Percentiles rank a stretch among this genome's conserved stretches.
Evolutionary conservation across 2,797 vertebrate genomes (phyloP).

Genomic region (Falco cherrug): DNA sequence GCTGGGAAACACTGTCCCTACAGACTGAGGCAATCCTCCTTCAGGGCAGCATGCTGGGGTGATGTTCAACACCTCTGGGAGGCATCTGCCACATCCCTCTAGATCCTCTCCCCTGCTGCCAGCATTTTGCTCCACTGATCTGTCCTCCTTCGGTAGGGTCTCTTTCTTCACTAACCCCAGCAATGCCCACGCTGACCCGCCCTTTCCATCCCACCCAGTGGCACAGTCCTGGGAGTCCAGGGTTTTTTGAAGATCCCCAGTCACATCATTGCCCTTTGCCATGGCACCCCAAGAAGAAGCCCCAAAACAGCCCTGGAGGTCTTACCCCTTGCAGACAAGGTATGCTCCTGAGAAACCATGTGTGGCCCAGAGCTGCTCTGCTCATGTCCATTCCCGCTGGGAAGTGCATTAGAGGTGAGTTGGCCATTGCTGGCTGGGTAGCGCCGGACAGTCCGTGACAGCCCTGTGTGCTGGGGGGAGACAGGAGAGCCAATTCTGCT

Average conservation of each 20-base stretch:
- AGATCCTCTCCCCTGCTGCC: not conserved
- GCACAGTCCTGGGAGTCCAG: not conserved
- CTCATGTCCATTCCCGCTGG: conserved; percentile 70
- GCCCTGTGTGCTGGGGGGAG: conserved; percentile 79
- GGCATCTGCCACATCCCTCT: not conserved
- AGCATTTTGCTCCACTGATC: not conserved
- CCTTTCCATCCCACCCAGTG: not conserved
- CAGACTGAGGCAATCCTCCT: not conserved
- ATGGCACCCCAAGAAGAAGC: not conserved
- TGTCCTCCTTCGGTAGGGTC: not conserved
- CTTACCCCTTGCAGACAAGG: conserved; percentile 82
- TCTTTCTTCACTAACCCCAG: not conserved
- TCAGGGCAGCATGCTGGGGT: not conserved
- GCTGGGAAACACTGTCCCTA: not conserved
- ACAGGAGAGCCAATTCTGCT: conserved; percentile 82
- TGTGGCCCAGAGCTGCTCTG: conserved; percentile 68
- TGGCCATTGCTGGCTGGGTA: conserved; percentile 83
- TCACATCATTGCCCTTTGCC: not conserved
- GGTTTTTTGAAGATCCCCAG: not conserved
- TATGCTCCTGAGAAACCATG: conserved; percentile 69
- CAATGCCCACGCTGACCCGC: not conserved
- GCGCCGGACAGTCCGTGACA: conserved; percentile 87
- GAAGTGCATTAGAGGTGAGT: conserved; percentile 89
- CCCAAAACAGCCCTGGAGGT: not conserved
- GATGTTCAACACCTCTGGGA: not conserved